Percentiles rank a stretch among this genome's conserved stretches.
Conservation (phyloP, 1,140 invertebrate species). For the Palaemon carinicauda region DNA sequence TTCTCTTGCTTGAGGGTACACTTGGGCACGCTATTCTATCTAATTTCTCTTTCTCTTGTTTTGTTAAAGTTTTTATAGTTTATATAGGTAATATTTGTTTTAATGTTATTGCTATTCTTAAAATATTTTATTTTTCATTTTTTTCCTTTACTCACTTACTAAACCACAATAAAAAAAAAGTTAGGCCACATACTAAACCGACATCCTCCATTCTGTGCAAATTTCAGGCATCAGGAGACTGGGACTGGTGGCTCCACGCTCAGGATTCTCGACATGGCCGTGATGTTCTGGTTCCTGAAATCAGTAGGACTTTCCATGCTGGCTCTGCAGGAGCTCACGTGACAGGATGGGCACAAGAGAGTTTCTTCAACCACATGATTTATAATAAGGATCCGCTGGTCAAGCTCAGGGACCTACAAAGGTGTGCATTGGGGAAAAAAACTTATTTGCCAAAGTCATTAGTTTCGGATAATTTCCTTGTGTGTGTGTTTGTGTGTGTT, state of each 20-base stretch:
- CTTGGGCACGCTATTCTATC: too few relatives aligned
- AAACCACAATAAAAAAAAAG: too few relatives aligned
- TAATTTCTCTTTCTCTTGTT: too few relatives aligned
- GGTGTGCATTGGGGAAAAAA: conserved; percentile 6
- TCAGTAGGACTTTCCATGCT: conserved; percentile 74
- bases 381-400: conserved; percentile 33
- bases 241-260: conserved; percentile 47
- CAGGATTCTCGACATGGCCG: conserved; percentile 67
- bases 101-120: too few relatives aligned
- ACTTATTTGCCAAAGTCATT: not conserved
- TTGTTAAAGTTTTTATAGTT: too few relatives aligned
- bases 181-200: too few relatives aligned
- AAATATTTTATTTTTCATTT: too few relatives aligned
- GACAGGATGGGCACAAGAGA: conserved; percentile 71
- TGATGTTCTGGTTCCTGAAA: conserved; percentile 74
- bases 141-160: too few relatives aligned
- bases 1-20: too few relatives aligned
- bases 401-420: conserved; percentile 5
- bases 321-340: conserved; percentile 75
- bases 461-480: not conserved
- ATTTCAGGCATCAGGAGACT: conserved; percentile 60
- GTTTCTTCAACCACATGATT: conserved; percentile 35
- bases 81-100: too few relatives aligned
- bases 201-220: conserved; percentile 72
- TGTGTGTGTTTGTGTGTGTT: not conserved